phyloP scores from a whole-genome alignment of 1,140 invertebrate species.

The Charaxes varanes region DNA sequence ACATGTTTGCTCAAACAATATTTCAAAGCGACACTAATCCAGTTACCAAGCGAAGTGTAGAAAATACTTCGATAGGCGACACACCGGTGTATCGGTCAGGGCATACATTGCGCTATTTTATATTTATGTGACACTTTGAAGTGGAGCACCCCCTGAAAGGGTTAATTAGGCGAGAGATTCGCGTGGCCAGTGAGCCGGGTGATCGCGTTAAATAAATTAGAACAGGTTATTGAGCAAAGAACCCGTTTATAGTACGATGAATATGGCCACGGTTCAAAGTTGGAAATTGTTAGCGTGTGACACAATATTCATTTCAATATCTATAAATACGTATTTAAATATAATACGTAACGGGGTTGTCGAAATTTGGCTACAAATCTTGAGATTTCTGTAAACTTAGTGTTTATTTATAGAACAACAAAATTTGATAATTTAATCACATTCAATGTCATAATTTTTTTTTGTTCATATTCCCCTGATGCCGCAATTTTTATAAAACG shows the following conservation, averaged over 20 bases:
- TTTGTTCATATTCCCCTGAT: no score
- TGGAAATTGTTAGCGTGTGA: no score
- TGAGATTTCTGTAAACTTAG: no score
- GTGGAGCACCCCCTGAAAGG: conserved; percentile 51
- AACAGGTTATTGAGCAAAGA: conserved; percentile 63
- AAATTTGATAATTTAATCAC: no score
- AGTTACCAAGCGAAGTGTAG: conserved; percentile 36
- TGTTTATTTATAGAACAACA: no score
- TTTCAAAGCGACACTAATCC: conserved; percentile 14
- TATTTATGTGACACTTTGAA: conserved; percentile 61
- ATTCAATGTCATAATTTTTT: no score
- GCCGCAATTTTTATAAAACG: no score
- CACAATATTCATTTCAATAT: no score
- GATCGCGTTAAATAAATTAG: conserved; percentile 66
- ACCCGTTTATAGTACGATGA: conserved; percentile 37
- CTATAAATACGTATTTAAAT: no score
- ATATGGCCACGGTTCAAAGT: conserved; percentile 8
- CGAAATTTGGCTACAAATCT: no score
- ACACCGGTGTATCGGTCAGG: conserved; percentile 42
- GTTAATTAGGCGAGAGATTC: conserved; percentile 68
- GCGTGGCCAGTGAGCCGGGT: conserved; percentile 43
- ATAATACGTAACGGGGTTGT: no score
- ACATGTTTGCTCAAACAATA: no score
- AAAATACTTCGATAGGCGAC: conserved; percentile 46
- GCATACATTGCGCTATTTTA: conserved; percentile 33